Evolutionary conservation across 2,797 vertebrate genomes (phyloP).

Genomic region (Pitangus sulphuratus): DNA sequence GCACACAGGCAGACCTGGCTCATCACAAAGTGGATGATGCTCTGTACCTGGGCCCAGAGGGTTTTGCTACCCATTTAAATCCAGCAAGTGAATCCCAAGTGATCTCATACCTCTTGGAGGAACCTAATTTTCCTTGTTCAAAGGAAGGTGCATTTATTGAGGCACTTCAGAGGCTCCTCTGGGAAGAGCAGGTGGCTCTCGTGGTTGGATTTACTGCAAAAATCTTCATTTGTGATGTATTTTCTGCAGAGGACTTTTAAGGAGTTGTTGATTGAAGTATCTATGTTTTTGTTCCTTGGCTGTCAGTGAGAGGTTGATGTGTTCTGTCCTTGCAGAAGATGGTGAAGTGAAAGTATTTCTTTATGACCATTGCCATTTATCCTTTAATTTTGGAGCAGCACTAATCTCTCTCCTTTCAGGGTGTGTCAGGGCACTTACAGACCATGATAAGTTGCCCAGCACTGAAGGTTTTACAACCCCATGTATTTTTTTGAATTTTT

Average conservation of each 20-base stretch:
- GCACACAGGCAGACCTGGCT: not conserved
- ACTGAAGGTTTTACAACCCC: constrained; percentile 57
- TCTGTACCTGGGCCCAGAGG: not conserved
- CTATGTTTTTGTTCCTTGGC: not conserved
- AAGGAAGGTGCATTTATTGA: not conserved
- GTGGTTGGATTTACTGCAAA: not conserved
- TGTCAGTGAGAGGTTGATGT: not conserved
- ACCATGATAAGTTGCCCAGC: constrained; percentile 44
- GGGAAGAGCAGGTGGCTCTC: not conserved
- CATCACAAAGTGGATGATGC: not conserved
- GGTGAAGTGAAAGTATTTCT: constrained; percentile 38
- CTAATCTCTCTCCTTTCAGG: constrained; percentile 49
- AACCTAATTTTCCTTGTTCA: not conserved
- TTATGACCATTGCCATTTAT: constrained; percentile 23
- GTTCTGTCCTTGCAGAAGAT: not conserved
- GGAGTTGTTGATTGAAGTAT: not conserved
- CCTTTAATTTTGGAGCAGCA: constrained; percentile 36
- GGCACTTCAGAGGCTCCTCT: not conserved
- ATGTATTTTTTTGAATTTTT: constrained; percentile 36
- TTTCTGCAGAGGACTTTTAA: not conserved
- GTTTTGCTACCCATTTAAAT: not conserved
- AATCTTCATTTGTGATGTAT: not conserved
- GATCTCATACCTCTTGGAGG: not conserved
- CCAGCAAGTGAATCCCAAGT: not conserved
- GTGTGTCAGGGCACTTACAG: constrained; percentile 24